These are phyloP conservation scores for Danio choprae DNA, from an alignment of 2,797 vertebrate genomes.

Conservation along the genomic window DNA sequence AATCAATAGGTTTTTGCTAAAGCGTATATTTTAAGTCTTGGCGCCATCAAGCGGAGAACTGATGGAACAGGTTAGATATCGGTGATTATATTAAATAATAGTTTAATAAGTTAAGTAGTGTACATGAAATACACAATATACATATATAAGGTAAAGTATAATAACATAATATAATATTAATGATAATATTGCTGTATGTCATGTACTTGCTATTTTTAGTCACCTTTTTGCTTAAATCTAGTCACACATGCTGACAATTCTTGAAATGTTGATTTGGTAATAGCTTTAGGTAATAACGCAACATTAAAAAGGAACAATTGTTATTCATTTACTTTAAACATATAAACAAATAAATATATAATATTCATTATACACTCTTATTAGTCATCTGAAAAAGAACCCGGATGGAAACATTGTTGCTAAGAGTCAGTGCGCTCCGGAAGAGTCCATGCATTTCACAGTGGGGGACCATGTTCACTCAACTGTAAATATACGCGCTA, in stretches of 20 bases:
- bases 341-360: background rate
- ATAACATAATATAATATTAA: too few species aligned
- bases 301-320: fast-evolving
- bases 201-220: background rate
- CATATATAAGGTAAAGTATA: too few species aligned
- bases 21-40: background rate
- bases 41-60: conserved; percentile 5
- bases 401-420: conserved; percentile 48
- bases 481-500: background rate
- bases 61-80: background rate
- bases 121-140: too few species aligned
- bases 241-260: background rate
- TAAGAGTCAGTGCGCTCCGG: conserved; percentile 34
- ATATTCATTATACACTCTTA: background rate
- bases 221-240: background rate
- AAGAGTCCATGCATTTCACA: conserved; percentile 26
- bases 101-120: too few species aligned
- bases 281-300: background rate
- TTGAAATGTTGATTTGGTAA: background rate
- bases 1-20: too few species aligned
- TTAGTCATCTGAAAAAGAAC: conserved; percentile 7
- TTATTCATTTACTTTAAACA: background rate
- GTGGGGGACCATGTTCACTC: background rate
- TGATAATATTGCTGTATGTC: background rate
- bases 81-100: too few species aligned